Evolutionary conservation across 1,140 invertebrate species (phyloP).

Genomic region (Planococcus citri): DNA sequence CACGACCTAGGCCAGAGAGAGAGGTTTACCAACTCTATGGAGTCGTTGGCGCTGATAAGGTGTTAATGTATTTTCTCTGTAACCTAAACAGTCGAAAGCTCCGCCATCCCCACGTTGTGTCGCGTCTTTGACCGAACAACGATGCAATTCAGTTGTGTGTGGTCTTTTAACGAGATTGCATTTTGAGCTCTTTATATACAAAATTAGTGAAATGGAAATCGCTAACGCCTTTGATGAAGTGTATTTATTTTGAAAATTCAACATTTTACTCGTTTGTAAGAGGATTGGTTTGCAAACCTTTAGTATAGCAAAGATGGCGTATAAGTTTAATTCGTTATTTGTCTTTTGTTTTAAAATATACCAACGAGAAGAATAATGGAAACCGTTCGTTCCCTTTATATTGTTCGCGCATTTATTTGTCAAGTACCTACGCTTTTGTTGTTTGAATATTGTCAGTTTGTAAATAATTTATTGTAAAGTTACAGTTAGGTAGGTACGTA

Average conservation of each 20-base stretch:
- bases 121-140: conserved; percentile 1
- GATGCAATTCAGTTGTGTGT: background rate
- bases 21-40: background rate
- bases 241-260: background rate
- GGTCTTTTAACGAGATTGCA: background rate
- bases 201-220: conserved; percentile 3
- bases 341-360: background rate
- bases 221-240: background rate
- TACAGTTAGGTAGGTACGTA: no score
- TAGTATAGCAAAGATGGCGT: background rate
- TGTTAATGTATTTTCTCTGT: conserved; percentile 2
- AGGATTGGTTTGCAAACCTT: background rate
- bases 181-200: background rate
- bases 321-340: conserved; percentile 8
- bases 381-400: background rate
- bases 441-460: background rate
- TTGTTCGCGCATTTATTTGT: conserved; percentile 3
- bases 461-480: background rate
- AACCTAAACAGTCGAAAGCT: background rate
- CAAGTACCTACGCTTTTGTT: background rate
- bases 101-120: no score
- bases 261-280: background rate
- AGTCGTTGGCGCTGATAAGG: background rate
- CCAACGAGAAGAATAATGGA: background rate
- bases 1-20: background rate